Evolutionary conservation across 2,113 vertebrate genomes (phyloP).

Genomic region (Castor canadensis): DNA sequence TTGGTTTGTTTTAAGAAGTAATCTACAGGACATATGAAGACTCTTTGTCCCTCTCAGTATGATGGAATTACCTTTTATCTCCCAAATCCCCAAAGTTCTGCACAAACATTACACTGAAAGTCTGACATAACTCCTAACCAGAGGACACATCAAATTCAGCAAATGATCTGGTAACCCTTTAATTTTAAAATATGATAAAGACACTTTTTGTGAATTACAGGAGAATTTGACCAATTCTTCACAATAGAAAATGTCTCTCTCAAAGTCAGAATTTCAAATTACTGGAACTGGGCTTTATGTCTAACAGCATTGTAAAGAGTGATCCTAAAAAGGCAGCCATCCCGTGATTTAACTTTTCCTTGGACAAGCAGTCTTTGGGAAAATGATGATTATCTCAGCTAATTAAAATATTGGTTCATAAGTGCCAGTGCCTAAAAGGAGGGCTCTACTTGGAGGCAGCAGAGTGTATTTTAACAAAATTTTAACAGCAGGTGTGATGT

Average conservation of each 20-base stretch:
- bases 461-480: not conserved
- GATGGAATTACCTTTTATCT: not conserved
- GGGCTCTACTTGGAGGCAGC: not conserved
- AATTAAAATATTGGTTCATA: slow-evolving; percentile 28
- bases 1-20: not conserved
- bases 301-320: not conserved
- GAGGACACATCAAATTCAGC: not conserved
- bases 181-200: not conserved
- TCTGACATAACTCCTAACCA: not conserved
- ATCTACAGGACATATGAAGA: not conserved
- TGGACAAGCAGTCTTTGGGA: slow-evolving; percentile 15
- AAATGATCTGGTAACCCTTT: not conserved
- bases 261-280: slow-evolving; percentile 1
- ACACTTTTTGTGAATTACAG: not conserved
- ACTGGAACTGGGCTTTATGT: slow-evolving; percentile 46
- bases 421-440: not conserved
- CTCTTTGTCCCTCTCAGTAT: not conserved
- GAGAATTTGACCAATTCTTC: not conserved
- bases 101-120: not conserved
- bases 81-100: not conserved
- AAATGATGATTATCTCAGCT: slow-evolving; percentile 65
- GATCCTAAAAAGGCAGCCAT: not conserved
- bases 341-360: not conserved
- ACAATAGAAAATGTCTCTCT: not conserved
- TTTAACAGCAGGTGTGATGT: not conserved